phyloP scores from a whole-genome alignment of 30 jellyfish, hydroid and myxozoan species.

The Hydractinia symbiolongicarpus region DNA sequence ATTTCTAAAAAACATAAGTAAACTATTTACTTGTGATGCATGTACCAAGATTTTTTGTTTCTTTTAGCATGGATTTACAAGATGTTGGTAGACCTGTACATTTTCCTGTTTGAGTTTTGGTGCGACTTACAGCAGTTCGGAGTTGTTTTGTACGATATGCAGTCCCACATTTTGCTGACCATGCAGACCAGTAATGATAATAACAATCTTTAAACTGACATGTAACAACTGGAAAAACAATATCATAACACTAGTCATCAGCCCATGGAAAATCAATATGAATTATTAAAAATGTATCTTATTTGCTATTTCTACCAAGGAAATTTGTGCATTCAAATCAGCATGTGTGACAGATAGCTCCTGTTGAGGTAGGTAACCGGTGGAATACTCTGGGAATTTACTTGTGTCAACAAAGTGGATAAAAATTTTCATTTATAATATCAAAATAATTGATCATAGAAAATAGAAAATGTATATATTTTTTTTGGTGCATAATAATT shows the following conservation, averaged over 20 bases:
- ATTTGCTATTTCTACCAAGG: no score
- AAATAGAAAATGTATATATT: no score
- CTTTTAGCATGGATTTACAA: slow-evolving; percentile 5
- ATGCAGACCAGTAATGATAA: slow-evolving; percentile 18
- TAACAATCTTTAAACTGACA: slow-evolving; percentile 24
- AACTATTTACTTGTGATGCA: slow-evolving; percentile 1
- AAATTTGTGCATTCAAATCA: no score
- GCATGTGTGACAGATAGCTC: no score
- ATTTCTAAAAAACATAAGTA: neutral
- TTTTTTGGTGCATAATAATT: no score
- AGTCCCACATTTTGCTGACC: slow-evolving; percentile 18
- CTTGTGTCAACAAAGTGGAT: no score
- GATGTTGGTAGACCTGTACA: slow-evolving; percentile 23
- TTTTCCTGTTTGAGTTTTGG: slow-evolving; percentile 7
- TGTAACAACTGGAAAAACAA: neutral
- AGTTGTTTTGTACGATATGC: slow-evolving; percentile 9
- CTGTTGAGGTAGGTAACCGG: no score
- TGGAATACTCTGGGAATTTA: no score
- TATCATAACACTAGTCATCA: neutral
- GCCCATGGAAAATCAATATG: no score
- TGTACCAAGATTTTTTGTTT: slow-evolving; percentile 4
- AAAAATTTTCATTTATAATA: no score
- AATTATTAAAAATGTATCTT: no score
- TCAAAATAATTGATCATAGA: no score
- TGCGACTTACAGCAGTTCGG: neutral